Evolutionary conservation across 2,113 vertebrate species (phyloP), one percentile per base, ranked within the genome.

Genomic region (Cryptotis parvus): DNA sequence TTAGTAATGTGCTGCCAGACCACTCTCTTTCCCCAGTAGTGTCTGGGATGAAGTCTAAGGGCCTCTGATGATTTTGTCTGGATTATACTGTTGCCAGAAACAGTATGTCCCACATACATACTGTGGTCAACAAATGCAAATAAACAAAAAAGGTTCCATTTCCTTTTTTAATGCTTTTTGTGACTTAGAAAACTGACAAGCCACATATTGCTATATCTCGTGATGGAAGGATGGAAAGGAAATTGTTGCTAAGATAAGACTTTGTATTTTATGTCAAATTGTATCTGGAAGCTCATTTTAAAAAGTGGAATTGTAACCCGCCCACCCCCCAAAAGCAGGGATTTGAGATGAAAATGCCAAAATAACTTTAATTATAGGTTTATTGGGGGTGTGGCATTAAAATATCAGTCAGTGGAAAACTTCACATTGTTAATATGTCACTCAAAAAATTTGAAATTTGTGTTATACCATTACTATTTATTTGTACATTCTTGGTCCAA

Each of bases 291-390:
- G 84, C 94, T 91, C 69, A 93, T 95, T 95, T 97, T 95, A 84
- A 92, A n/a, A 93, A 96, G 80, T 93, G 77, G 90, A 95, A 93
- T 96, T 95, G 74, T 92, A 91, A 94, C 91, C 89, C 26, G 2
- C 90, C 94, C 87, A 94, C 94, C 95, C 95, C 95, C 92, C 76
- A 89, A 94, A 96, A 94, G 95, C 91, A 94, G 74, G 20, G 83
- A 95, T 93, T 95, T 93, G 89, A 97, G 61, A 96, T 95, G 91
- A 95, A 96, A 95, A 97, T 95, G 94, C 94, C 95, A 95, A 95
- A 95, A 96, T 97, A 96, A 92, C 94, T 96, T 96, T 97, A 96
- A 97, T 96, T 95, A 95, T 87, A 95, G 80, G 93, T 95, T 94
- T 93, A 80, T 63, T 93, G 89, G 94, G 94, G 94, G 92, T 93